phyloP scores from a whole-genome alignment of 2,888 invertebrate species.

The Cistogaster globosa region DNA sequence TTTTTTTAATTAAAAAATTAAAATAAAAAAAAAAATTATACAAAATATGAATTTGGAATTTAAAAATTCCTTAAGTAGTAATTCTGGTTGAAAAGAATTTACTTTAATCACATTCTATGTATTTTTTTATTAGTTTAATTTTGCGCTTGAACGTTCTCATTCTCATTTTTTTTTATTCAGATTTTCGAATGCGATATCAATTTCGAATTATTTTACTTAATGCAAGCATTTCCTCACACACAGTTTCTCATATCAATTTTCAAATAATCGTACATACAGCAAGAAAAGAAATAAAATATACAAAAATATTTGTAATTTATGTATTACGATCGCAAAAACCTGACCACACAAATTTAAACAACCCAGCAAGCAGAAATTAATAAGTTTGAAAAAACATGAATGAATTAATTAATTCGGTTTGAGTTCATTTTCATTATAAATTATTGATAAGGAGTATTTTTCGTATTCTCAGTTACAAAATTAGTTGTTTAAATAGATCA shows the following conservation, averaged over 20 bases:
- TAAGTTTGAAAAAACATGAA: no score
- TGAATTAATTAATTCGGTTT: no score
- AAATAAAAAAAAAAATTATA: no score
- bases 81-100: background rate
- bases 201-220: background rate
- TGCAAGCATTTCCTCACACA: slow-evolving; percentile 4
- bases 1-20: no score
- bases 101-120: background rate
- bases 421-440: no score
- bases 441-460: no score
- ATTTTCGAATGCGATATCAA: slow-evolving; percentile 6
- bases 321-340: background rate
- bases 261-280: background rate
- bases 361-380: background rate
- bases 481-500: no score
- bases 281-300: background rate
- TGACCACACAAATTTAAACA: background rate
- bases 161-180: background rate
- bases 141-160: slow-evolving; percentile 4
- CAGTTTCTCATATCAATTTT: slow-evolving; percentile 15
- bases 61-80: no score
- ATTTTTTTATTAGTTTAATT: no score
- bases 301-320: background rate
- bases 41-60: no score
- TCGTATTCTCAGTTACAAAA: no score